phyloP scores from a whole-genome alignment of 2,888 invertebrate genomes.

The Drosophila limbata region DNA sequence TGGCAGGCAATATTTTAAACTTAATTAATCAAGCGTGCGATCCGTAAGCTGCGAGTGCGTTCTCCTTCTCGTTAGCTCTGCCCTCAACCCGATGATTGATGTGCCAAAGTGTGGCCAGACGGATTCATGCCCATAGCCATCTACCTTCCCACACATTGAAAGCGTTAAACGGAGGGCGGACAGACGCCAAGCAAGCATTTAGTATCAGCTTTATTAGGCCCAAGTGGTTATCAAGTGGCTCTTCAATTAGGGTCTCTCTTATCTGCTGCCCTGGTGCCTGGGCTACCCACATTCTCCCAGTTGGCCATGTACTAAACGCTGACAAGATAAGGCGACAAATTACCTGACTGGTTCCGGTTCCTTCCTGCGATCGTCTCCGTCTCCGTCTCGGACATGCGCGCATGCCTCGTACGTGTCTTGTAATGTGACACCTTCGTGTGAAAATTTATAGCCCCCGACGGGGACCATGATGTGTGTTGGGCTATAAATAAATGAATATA shows the following conservation, averaged over 20 bases:
- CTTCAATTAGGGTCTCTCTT: slow-evolving; percentile 47
- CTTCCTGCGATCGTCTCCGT: slow-evolving; percentile 15
- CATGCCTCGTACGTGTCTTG: slow-evolving; percentile 55
- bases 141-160: slow-evolving; percentile 59
- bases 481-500: slow-evolving; percentile 53
- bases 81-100: slow-evolving; percentile 59
- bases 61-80: neutral
- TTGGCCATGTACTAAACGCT: slow-evolving; percentile 60
- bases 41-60: slow-evolving; percentile 36
- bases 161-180: slow-evolving; percentile 82
- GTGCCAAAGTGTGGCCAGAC: slow-evolving; percentile 27
- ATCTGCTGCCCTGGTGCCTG: slow-evolving; percentile 48
- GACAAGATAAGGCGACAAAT: slow-evolving; percentile 81
- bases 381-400: slow-evolving; percentile 23
- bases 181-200: slow-evolving; percentile 58
- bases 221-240: slow-evolving; percentile 21
- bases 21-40: slow-evolving; percentile 75
- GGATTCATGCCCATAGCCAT: slow-evolving; percentile 4
- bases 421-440: slow-evolving; percentile 79
- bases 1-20: slow-evolving; percentile 78
- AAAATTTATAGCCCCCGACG: slow-evolving; percentile 70
- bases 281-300: slow-evolving; percentile 65
- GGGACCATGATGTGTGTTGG: slow-evolving; percentile 32
- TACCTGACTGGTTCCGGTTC: slow-evolving; percentile 66
- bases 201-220: slow-evolving; percentile 75